A percentile compares a stretch with the other conserved stretches of the same genome.
These are phyloP conservation scores for Nomada fabriciana DNA, from an alignment of 2,888 invertebrate species.

Conservation along the genomic window DNA sequence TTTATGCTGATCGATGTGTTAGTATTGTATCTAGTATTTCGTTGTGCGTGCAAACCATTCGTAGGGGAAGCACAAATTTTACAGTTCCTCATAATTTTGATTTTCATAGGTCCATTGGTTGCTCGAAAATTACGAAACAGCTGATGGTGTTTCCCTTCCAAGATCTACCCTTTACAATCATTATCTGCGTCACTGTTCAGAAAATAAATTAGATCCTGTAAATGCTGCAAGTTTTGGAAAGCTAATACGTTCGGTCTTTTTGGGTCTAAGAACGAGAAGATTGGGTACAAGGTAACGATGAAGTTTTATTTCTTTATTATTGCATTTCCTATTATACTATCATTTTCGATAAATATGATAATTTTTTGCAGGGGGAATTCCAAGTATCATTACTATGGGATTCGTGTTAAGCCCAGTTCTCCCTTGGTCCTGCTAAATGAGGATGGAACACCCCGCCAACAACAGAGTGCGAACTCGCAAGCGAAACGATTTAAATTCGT, in stretches of 20 bases:
- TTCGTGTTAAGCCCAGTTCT: constrained; percentile 96
- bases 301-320: not conserved
- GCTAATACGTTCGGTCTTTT: constrained; percentile 98
- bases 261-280: constrained; percentile 96
- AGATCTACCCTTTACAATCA: constrained; percentile 98
- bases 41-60: not conserved
- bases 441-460: constrained; percentile 82
- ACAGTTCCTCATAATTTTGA: not conserved
- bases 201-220: constrained; percentile 98
- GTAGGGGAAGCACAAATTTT: not conserved
- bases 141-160: constrained; percentile 96
- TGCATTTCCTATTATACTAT: not conserved
- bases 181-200: constrained; percentile 97
- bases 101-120: constrained; percentile 93
- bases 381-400: constrained; percentile 99
- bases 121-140: constrained; percentile 98
- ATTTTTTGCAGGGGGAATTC: constrained; percentile 92
- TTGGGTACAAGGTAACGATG: constrained; percentile 92
- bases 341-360: not conserved
- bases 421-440: constrained; percentile 88
- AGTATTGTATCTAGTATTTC: constrained; percentile 1
- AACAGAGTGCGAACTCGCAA: constrained; percentile 79
- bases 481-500: constrained; percentile 81
- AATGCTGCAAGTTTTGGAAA: constrained; percentile 99
- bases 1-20: not conserved